phyloP scores from a whole-genome alignment of 2,113 vertebrate genomes.

The Choloepus hoffmanni region DNA sequence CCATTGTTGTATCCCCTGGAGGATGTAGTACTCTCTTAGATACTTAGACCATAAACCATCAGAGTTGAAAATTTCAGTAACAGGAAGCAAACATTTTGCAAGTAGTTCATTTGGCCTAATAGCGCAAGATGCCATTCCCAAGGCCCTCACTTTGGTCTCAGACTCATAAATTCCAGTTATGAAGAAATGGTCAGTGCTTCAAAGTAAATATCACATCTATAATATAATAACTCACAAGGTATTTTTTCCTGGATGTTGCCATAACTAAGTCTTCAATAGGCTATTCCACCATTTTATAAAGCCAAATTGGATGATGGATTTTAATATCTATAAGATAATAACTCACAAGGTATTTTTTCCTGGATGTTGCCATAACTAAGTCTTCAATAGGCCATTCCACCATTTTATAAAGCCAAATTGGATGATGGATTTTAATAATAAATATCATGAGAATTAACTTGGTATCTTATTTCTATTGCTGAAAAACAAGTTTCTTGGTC shows the following conservation, averaged over 20 bases:
- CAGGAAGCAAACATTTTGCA: constrained; percentile 1
- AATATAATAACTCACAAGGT: constrained; percentile 42
- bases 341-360: no score
- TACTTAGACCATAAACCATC: constrained; percentile 2
- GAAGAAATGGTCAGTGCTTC: constrained; percentile 31
- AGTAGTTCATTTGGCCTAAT: constrained; percentile 39
- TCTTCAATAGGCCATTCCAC: constrained; percentile 35
- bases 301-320: no score
- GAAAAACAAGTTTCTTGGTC: constrained; percentile 54
- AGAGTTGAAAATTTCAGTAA: constrained; percentile 56
- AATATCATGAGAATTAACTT: constrained; percentile 53
- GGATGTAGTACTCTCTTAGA: constrained; percentile 2
- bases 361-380: not conserved
- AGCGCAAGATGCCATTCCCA: constrained; percentile 5
- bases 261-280: no score
- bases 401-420: constrained; percentile 47
- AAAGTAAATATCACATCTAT: constrained; percentile 33
- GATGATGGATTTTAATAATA: constrained; percentile 24
- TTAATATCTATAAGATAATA: no score
- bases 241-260: not conserved
- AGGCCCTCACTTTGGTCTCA: constrained; percentile 46
- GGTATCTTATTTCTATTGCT: constrained; percentile 45
- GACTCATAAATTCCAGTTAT: not conserved
- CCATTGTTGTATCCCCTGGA: not conserved
- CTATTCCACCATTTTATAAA: no score